Evolutionary conservation across 2,888 invertebrate genomes (phyloP).

Genomic region (Drosophila limbata): DNA sequence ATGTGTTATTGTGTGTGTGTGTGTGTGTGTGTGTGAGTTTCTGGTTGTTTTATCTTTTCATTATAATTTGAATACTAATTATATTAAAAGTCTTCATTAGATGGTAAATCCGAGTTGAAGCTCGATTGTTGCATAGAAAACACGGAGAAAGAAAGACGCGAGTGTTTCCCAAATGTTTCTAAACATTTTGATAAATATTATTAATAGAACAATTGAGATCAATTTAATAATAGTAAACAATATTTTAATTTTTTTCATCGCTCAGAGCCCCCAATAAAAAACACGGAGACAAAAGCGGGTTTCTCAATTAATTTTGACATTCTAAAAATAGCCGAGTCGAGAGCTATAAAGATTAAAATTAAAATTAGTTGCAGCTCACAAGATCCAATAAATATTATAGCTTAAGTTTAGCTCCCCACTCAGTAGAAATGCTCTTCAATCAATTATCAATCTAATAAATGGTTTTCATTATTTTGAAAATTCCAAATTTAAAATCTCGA

Average conservation of each 20-base stretch:
- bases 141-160: not conserved
- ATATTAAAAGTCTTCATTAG: constrained; percentile 35
- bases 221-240: too few relatives aligned
- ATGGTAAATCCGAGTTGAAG: constrained; percentile 1
- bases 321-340: constrained; percentile 46
- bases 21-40: constrained; percentile 13
- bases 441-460: constrained; percentile 1
- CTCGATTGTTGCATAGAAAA: constrained; percentile 6
- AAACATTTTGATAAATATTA: constrained; percentile 34
- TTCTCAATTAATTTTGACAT: constrained; percentile 14
- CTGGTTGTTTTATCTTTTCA: constrained; percentile 41
- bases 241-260: constrained; percentile 44
- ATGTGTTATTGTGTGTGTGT: too few relatives aligned
- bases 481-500: too few relatives aligned
- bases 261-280: constrained; percentile 10
- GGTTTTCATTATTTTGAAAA: not conserved
- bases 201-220: constrained; percentile 46
- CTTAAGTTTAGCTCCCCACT: not conserved
- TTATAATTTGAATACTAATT: constrained; percentile 58
- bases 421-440: constrained; percentile 2
- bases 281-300: constrained; percentile 24
- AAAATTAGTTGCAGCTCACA: constrained; percentile 26
- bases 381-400: constrained; percentile 14
- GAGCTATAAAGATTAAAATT: constrained; percentile 23
- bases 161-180: not conserved